These are phyloP conservation scores for Athalia cordata DNA, from an alignment of 2,888 invertebrate genomes.

Conservation along the genomic window DNA sequence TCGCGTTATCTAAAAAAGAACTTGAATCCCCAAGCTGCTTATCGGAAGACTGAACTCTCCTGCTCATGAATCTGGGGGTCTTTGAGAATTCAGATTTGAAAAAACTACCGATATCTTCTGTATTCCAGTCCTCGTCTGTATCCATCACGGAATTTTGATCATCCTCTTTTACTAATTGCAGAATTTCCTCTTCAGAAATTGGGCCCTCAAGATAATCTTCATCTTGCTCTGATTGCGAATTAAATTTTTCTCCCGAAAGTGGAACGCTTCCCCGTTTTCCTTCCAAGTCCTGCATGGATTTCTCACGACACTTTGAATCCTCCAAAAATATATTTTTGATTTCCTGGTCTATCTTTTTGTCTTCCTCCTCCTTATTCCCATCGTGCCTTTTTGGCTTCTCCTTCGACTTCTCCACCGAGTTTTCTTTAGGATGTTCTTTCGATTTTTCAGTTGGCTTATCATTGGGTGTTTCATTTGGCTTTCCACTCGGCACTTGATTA, in stretches of 20 bases:
- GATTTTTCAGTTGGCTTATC: conserved; percentile 8
- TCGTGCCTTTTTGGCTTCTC: no score
- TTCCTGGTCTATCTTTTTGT: conserved; percentile 26
- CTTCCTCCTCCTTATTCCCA: conserved; percentile 1
- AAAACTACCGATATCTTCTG: neutral
- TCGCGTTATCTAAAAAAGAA: neutral
- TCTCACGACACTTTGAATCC: conserved; percentile 26
- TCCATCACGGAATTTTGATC: conserved; percentile 35
- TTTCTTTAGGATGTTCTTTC: neutral
- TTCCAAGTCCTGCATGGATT: neutral
- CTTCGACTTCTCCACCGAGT: neutral
- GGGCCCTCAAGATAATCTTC: no score
- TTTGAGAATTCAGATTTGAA: conserved; percentile 1
- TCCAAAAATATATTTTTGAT: conserved; percentile 31
- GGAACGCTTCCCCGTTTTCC: no score
- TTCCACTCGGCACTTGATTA: neutral
- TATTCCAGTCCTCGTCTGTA: neutral
- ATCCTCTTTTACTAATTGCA: conserved; percentile 25
- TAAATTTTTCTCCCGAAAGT: no score
- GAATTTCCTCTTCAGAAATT: neutral
- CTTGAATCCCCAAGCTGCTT: neutral
- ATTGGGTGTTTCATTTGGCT: neutral
- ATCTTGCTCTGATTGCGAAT: no score
- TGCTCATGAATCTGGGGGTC: conserved; percentile 22
- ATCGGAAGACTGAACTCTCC: conserved; percentile 29